phyloP scores from a whole-genome alignment of 2,113 vertebrate genomes.

The Xiphophorus maculatus region DNA sequence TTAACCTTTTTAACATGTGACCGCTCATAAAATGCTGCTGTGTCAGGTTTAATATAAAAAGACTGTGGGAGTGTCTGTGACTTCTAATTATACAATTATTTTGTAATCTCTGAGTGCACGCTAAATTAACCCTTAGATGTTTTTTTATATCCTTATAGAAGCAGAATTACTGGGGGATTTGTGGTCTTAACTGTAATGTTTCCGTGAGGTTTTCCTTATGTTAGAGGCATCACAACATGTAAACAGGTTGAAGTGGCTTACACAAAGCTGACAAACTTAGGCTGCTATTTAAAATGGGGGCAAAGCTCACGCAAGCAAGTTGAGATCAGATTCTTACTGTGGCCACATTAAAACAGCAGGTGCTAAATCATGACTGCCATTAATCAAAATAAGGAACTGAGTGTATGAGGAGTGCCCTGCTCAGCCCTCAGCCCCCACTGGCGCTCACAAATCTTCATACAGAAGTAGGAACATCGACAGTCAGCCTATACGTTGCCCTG shows the following conservation, averaged over 20 bases:
- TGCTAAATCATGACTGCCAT: conserved; percentile 83
- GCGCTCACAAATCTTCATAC: conserved; percentile 29
- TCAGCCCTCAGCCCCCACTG: not conserved
- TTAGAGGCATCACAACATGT: conserved; percentile 7
- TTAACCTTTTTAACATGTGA: not conserved
- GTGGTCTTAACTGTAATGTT: not conserved
- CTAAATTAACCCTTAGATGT: not conserved
- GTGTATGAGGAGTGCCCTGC: conserved; percentile 2
- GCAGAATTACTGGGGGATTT: not conserved
- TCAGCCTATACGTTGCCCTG: conserved; percentile 22
- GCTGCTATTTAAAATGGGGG: conserved; percentile 80
- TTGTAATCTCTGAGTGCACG: not conserved
- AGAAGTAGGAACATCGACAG: conserved; percentile 26
- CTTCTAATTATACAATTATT: not conserved
- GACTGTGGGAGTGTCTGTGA: not conserved
- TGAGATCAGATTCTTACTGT: conserved; percentile 85
- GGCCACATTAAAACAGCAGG: conserved; percentile 83
- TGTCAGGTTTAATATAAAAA: conserved; percentile 2
- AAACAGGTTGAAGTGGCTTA: conserved; percentile 69
- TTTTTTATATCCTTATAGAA: not conserved
- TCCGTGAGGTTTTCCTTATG: not conserved
- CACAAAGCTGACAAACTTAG: conserved; percentile 86
- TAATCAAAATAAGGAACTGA: conserved; percentile 69
- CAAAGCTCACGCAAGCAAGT: conserved; percentile 75
- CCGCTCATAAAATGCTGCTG: not conserved